Base-by-base conservation (phyloP, 2,113 vertebrate species). In the Butorides virescens region DNA sequence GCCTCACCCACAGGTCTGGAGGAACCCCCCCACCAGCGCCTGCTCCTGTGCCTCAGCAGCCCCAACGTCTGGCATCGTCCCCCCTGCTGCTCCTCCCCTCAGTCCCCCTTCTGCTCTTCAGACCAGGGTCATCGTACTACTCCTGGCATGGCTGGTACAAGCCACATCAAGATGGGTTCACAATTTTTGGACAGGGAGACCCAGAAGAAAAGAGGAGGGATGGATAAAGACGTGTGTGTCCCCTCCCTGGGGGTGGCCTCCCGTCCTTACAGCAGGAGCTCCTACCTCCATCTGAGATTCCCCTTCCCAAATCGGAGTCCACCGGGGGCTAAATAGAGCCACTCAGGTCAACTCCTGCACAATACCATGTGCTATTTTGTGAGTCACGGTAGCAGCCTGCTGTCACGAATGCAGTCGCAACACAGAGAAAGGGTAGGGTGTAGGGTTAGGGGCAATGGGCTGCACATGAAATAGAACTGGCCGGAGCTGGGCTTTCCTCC, bases 11-110 rank as follows among this genome's bases (percentile, higher is more conserved):
- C 1, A 1, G 25, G 18, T 30, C 36, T 36, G 53, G 16, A 59
- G 34, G 26, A 5, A 62, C 23, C 7, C 7, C 7, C 6, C 15
- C 49, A 59, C 36, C 22, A 15, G 42, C 1, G 0, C 15, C 25
- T 55, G 53, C 29, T 55, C 15, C 53, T 55, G 53, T 55, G 3
- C 8, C 39, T 58, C 9, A 5, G 46, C 15, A 53, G 17, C n/a
- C 37, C 29, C 15, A 4, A 29, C 49, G 12, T 20, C 20, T 26
- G n/a, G 29, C 39, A 39, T 23, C 8, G 1, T 15, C 44, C 36
- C 58, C 17, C 19, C 22, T 55, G 34, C 36, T 52, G 52, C 16
- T 55, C 53, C 21, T 84, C 23, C 46, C 46, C 32, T 56, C 23
- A 4, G n/a, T 8, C 47, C 62, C 27, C n/a, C 22, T 63, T 68